Conservation (phyloP, 2,888 invertebrate species). For the Yponomeuta cagnagella region DNA sequence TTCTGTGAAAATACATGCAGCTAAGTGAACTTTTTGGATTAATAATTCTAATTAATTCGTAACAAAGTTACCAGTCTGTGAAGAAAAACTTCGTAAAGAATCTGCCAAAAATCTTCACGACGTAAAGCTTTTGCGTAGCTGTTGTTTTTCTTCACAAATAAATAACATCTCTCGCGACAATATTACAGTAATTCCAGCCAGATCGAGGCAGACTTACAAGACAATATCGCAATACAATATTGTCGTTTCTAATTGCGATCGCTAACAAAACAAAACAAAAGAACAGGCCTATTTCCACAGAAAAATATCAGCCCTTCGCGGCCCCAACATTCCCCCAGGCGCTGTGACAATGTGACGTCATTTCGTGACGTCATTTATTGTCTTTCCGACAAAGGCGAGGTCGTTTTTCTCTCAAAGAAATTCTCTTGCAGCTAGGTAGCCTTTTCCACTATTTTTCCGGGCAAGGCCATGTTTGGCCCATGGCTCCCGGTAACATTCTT, state of each 20-base stretch:
- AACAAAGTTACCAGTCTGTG: too few species aligned
- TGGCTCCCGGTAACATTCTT: too few species aligned
- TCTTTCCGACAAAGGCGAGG: background rate
- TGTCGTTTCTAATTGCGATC: background rate
- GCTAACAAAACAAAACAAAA: background rate
- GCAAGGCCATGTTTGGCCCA: background rate
- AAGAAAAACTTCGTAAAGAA: too few species aligned
- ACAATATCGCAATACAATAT: background rate
- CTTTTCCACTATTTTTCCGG: background rate
- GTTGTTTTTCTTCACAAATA: background rate
- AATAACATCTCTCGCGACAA: background rate
- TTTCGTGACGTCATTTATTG: slow-evolving; percentile 1
- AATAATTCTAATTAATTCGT: too few species aligned
- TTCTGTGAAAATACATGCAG: too few species aligned
- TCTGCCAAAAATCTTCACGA: too few species aligned
- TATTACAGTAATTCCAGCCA: too few species aligned
- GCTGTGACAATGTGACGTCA: background rate
- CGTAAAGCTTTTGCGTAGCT: too few species aligned
- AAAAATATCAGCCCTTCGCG: background rate
- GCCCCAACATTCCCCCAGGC: background rate
- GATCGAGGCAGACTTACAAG: too few species aligned
- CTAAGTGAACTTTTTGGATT: too few species aligned
- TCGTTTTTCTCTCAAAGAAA: background rate
- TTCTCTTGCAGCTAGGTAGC: background rate
- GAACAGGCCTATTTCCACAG: background rate